These are phyloP conservation scores for Falco cherrug DNA, from an alignment of 2,797 vertebrate species.

Conservation along the genomic window DNA sequence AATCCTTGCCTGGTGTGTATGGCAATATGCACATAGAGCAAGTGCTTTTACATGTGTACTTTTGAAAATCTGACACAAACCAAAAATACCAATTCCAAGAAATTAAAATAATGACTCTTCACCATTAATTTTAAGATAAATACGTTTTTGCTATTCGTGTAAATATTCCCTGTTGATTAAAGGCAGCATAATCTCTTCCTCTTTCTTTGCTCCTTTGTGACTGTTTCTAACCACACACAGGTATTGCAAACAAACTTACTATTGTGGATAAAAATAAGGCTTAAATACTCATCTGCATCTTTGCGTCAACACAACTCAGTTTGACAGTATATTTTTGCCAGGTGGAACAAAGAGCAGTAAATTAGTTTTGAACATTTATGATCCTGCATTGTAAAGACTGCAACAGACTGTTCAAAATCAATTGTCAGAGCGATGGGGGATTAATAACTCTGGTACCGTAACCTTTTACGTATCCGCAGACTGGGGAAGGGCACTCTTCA, in stretches of 20 bases:
- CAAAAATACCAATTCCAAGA: background rate
- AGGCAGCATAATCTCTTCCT: background rate
- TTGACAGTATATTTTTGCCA: conserved; percentile 62
- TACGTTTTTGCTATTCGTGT: background rate
- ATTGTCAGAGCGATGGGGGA: conserved; percentile 74
- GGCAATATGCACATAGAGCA: background rate
- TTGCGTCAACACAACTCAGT: conserved; percentile 49
- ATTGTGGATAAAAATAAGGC: conserved; percentile 27
- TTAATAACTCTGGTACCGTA: conserved; percentile 73
- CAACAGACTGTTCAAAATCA: conserved; percentile 71
- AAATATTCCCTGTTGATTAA: background rate
- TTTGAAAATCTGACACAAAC: background rate
- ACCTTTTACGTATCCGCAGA: conserved; percentile 64
- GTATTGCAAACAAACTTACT: conserved; percentile 31
- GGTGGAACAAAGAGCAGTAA: conserved; percentile 74
- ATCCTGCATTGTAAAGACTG: conserved; percentile 71
- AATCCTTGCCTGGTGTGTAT: background rate
- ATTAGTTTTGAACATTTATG: conserved; percentile 75
- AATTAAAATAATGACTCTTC: background rate
- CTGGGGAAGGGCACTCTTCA: conserved; percentile 40
- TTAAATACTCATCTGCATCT: conserved; percentile 31
- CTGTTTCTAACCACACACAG: background rate
- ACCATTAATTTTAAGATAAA: background rate
- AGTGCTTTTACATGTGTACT: background rate
- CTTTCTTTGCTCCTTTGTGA: background rate